These are phyloP conservation scores for Oceanodroma leucorhoa DNA, from an alignment of 2,797 vertebrate species.

Conservation along the genomic window DNA sequence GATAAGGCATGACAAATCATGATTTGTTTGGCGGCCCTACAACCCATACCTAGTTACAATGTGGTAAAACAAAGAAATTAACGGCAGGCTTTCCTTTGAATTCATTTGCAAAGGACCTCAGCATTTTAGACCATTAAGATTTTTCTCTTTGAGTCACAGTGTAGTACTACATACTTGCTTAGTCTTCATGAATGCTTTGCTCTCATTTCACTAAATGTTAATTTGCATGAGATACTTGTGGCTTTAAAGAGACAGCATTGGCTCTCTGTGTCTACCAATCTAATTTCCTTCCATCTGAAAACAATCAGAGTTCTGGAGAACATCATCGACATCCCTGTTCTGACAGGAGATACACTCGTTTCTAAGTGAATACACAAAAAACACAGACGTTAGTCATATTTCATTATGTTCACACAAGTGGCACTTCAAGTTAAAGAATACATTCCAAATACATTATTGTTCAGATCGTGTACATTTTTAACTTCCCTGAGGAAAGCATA, in stretches of 20 bases:
- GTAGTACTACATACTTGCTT: conserved; percentile 20
- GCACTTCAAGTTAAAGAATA: conserved; percentile 35
- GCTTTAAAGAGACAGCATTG: conserved; percentile 51
- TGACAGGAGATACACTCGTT: neutral
- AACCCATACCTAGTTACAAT: neutral
- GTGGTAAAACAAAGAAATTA: neutral
- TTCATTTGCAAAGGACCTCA: conserved; percentile 19
- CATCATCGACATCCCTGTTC: neutral
- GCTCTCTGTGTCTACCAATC: conserved; percentile 1
- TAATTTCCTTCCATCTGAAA: conserved; percentile 52
- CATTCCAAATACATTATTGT: conserved; percentile 46
- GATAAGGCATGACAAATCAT: neutral
- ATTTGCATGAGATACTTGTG: conserved; percentile 44
- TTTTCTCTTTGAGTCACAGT: conserved; percentile 24
- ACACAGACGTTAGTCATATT: conserved; percentile 13
- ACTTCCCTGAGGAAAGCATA: conserved; percentile 45
- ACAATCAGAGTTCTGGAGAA: conserved; percentile 22
- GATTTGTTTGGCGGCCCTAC: neutral
- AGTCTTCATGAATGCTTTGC: conserved; percentile 33
- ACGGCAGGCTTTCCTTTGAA: neutral
- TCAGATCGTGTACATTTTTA: conserved; percentile 26
- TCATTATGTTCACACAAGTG: conserved; percentile 42
- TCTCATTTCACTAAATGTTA: conserved; percentile 43
- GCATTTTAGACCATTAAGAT: neutral
- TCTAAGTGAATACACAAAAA: conserved; percentile 7